Base-by-base conservation (phyloP, 2,797 vertebrate species). In the Sternarchorhynchus goeldii region DNA sequence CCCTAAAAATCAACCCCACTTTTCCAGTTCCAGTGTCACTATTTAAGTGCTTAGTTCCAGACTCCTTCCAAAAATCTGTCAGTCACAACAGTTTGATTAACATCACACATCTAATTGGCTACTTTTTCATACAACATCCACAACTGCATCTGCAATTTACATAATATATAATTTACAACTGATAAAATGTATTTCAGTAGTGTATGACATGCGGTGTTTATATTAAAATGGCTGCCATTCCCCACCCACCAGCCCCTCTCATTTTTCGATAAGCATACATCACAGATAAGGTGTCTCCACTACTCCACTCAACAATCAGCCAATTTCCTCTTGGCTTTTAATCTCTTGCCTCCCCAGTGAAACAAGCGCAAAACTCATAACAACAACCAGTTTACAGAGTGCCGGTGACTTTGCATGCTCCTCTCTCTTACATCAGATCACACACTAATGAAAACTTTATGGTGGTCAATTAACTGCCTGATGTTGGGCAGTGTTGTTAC, bases 401-500 rank as follows among this genome's bases (percentile, higher is more conserved):
- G 20, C 34, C 16, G 3, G 12, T 83, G 85, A 86, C 83, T 86
- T 84, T 81, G 55, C 34, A n/a, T 77, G 81, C 84, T 85, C 83
- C 83, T 80, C 87, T 86, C 85, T 75, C 32, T 78, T 89, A 88
- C 88, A 90, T 90, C 89, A 90, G 84, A 84, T 81, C 89, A 90
- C 83, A 84, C 81, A 89, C 90, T 92, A 92, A 93, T 93, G 89
- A 88, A 91, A 86, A 87, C 89, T 91, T 88, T 84, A 89, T 89
- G 88, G 91, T 89, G 90, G 90, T 85, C 90, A 90, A 92, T 93
- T 92, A 92, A 88, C 86, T 90, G 82, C 89, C 78, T 90, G 91
- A 92, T 91, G 90, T 90, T 84, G 85, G 86, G 86, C 86, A 90
- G 87, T 82, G 86, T 87, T 88, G 85, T 88, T 88, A 84, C 84